These are phyloP conservation scores for Julus scandinavius DNA, from an alignment of 2,888 invertebrate genomes.

Conservation along the genomic window DNA sequence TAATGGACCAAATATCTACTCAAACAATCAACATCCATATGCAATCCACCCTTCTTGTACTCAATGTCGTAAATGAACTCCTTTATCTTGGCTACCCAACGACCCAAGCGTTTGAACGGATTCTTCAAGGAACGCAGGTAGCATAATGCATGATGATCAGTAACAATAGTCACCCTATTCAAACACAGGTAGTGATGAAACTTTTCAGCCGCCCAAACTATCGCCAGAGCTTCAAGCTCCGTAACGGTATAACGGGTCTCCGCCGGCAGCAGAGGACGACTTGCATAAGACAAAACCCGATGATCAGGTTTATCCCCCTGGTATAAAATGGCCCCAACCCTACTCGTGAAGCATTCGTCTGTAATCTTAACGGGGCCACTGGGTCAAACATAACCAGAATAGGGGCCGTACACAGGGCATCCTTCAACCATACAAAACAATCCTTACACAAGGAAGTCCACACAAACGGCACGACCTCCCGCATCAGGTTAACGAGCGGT, in stretches of 20 bases:
- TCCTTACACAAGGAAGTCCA: slow-evolving; percentile 8
- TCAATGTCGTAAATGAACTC: too few relatives aligned
- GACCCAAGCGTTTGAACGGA: neutral
- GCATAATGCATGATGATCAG: too few relatives aligned
- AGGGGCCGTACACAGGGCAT: slow-evolving; percentile 17
- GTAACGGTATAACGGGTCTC: slow-evolving; percentile 34
- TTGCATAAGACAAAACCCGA: slow-evolving; percentile 5
- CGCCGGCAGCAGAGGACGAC: neutral
- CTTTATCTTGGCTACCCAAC: too few relatives aligned
- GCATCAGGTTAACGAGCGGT: too few relatives aligned
- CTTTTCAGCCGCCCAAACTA: neutral
- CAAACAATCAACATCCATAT: too few relatives aligned
- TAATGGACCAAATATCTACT: too few relatives aligned
- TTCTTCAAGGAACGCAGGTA: neutral
- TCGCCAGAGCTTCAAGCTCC: slow-evolving; percentile 30
- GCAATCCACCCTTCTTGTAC: too few relatives aligned
- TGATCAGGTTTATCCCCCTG: neutral
- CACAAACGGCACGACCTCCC: too few relatives aligned
- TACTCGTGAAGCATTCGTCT: slow-evolving; percentile 25
- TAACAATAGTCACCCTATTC: too few relatives aligned
- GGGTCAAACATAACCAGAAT: neutral
- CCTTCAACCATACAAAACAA: too few relatives aligned
- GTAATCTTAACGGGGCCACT: neutral
- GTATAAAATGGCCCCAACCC: slow-evolving; percentile 43
- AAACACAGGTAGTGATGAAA: too few relatives aligned